These are phyloP conservation scores for Pseudomyrmex gracilis DNA, from an alignment of 1,140 invertebrate species.

Conservation along the genomic window DNA sequence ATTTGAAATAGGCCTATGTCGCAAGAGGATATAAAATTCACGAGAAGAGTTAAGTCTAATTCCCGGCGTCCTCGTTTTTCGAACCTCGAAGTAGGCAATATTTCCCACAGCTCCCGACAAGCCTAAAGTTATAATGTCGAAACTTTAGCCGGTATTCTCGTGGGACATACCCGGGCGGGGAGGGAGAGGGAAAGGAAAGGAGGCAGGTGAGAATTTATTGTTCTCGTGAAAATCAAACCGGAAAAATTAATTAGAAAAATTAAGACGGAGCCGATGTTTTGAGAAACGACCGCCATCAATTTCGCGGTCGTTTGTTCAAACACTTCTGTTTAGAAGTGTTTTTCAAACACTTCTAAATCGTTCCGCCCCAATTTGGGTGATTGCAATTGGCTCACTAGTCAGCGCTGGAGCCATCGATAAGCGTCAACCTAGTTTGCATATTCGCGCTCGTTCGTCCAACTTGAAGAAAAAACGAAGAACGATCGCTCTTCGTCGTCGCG, in stretches of 20 bases:
- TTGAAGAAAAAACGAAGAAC: constrained; percentile 9
- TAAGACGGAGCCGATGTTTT: constrained; percentile 4
- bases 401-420: constrained; percentile 41
- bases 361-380: constrained; percentile 55
- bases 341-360: constrained; percentile 35
- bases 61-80: constrained; percentile 21
- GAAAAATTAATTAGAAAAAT: constrained; percentile 47
- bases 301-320: neutral
- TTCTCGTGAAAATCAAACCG: neutral
- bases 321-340: too few species aligned
- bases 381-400: neutral
- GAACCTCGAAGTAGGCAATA: neutral
- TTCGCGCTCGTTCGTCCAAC: neutral
- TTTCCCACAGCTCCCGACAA: constrained; percentile 3
- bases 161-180: too few species aligned
- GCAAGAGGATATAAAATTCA: neutral
- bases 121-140: constrained; percentile 19
- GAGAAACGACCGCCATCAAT: constrained; percentile 40
- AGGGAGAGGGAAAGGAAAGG: too few species aligned
- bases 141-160: constrained; percentile 13
- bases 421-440: constrained; percentile 44
- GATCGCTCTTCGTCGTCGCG: neutral
- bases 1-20: neutral
- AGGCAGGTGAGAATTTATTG: neutral
- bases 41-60: constrained; percentile 34